Base-by-base conservation (phyloP, 2,113 vertebrate genomes). In the Cairina moschata region DNA sequence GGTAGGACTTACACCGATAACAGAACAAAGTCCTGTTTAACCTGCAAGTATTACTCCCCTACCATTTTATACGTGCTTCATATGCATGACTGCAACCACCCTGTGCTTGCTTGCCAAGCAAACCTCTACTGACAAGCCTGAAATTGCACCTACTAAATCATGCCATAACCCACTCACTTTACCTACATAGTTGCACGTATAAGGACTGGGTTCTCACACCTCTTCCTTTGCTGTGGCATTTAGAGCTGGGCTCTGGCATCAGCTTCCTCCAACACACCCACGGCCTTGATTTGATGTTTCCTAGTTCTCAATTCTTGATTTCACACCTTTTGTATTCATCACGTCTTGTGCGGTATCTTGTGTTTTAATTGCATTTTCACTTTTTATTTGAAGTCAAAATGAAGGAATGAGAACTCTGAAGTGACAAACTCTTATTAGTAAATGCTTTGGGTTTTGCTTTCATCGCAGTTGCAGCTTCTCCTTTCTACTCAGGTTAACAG, bases 301-400 rank as follows among this genome's bases (percentile, higher is more conserved):
- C 66, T 75, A 38, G 32, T 44, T 60, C 40, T 60, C 20, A 68
- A 34, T 82, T 82, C 52, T 71, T 84, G 20, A 56, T 74, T 76
- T 93, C 78, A 65, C 42, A 82, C n/a, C 29, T 91, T 85, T 31
- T 15, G 17, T 65, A 81, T 90, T 26, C 34, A 32, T 72, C 54
- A 25, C 25, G 34, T 74, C 50, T 83, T 38, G 6, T 62, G 65
- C 68, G 25, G 6, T 28, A 48, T 36, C 38, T 50, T 84, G 17
- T 56, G 76, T 38, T 81, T 93, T 79, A 87, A 72, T 86, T 76
- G 71, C 54, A 68, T 76, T 95, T 78, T 21, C 38, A 65, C 79
- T 20, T 84, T 84, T 62, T 72, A 83, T 38, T 74, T 80, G 60
- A 85, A 83, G 34, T 73, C 88, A 65, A 83, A 93, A 71, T 58